Conservation (phyloP, 2,888 invertebrate species). For the Apantesis nais region DNA sequence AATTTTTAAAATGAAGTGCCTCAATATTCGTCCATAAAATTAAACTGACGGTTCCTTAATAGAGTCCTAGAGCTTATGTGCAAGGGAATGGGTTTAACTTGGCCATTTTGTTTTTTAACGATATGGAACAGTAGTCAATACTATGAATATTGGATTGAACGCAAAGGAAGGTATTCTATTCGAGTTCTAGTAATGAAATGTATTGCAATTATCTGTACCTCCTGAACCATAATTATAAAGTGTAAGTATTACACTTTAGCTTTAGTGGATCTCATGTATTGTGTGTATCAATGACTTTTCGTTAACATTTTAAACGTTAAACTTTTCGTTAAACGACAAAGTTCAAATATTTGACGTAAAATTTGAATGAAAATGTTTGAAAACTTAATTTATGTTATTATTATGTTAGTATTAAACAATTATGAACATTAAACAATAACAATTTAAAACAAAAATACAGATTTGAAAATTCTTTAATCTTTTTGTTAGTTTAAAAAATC, state of each 20-base stretch:
- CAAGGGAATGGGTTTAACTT: conserved; percentile 20
- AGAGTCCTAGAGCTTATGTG: conserved; percentile 19
- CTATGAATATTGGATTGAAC: conserved; percentile 39
- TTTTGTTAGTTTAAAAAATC: no score
- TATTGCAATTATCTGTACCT: conserved; percentile 66
- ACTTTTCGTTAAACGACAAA: no score
- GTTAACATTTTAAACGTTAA: conserved; percentile 22
- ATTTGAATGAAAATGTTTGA: no score
- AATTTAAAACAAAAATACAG: no score
- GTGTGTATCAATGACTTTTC: neutral
- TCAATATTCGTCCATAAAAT: conserved; percentile 7
- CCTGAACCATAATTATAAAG: conserved; percentile 58
- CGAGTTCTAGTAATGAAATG: conserved; percentile 62
- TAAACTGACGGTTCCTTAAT: conserved; percentile 15
- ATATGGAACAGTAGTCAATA: conserved; percentile 36
- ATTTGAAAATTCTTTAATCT: no score
- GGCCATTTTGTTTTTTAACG: conserved; percentile 33
- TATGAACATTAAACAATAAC: no score
- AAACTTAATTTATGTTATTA: no score
- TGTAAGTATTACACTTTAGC: conserved; percentile 1
- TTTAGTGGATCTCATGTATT: conserved; percentile 23
- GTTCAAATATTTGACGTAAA: no score
- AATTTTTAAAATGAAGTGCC: neutral
- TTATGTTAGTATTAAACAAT: no score
- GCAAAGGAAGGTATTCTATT: conserved; percentile 27